These are phyloP conservation scores for Ahaetulla prasina DNA, from an alignment of 2,113 vertebrate genomes.

Conservation along the genomic window DNA sequence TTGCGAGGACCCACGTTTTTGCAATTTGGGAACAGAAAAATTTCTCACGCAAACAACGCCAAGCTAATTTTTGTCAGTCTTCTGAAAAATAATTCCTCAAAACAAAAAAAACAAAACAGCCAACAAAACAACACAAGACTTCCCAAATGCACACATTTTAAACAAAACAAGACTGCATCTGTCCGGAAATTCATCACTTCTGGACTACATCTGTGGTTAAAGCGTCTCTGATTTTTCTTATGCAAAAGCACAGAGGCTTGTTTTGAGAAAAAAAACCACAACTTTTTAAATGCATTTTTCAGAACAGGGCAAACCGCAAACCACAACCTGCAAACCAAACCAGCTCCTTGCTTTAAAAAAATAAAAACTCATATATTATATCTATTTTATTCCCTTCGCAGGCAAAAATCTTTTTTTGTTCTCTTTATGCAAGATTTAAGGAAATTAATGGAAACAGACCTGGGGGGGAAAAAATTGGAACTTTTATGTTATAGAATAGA, in stretches of 20 bases:
- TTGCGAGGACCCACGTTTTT: background rate
- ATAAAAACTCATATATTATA: background rate
- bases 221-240: background rate
- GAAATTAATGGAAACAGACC: background rate
- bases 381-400: constrained; percentile 14
- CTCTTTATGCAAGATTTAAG: constrained; percentile 5
- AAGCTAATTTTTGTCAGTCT: background rate
- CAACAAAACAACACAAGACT: background rate
- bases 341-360: background rate
- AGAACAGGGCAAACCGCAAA: constrained; percentile 49
- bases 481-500: too few species aligned
- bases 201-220: background rate
- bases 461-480: too few species aligned
- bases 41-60: background rate
- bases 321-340: constrained; percentile 16
- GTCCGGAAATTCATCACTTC: background rate
- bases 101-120: background rate
- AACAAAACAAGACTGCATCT: background rate
- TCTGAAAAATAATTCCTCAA: background rate
- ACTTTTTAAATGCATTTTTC: background rate
- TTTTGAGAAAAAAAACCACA: background rate
- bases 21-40: background rate
- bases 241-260: background rate
- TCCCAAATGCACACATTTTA: background rate
- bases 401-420: constrained; percentile 6